Conservation (phyloP, 2,888 invertebrate genomes). For the Tineola bisselliella region DNA sequence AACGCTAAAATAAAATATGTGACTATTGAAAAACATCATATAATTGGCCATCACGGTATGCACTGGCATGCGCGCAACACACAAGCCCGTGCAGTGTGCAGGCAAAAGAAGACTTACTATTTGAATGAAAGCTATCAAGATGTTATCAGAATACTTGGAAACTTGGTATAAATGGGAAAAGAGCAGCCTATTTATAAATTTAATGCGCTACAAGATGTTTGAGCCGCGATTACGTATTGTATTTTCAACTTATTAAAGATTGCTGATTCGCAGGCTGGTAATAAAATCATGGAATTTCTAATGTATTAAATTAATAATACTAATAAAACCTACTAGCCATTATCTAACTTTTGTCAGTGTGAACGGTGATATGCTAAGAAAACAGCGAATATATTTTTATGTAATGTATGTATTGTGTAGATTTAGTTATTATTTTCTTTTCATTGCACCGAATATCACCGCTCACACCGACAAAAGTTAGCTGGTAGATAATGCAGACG, state of each 20-base stretch:
- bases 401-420: too few species aligned
- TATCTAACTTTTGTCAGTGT: too few species aligned
- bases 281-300: too few species aligned
- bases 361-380: too few species aligned
- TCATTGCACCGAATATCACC: too few species aligned
- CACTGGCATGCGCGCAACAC: not conserved
- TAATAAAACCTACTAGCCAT: too few species aligned
- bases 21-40: not conserved
- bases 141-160: conserved; percentile 24
- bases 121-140: conserved; percentile 29
- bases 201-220: conserved; percentile 16
- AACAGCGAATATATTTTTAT: too few species aligned
- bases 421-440: too few species aligned
- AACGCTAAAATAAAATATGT: too few species aligned
- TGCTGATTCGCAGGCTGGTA: not conserved
- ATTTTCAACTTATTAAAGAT: conserved; percentile 1
- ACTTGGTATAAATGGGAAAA: conserved; percentile 18
- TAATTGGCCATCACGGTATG: not conserved
- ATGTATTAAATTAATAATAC: too few species aligned
- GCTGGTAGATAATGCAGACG: too few species aligned
- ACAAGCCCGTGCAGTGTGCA: conserved; percentile 14
- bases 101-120: conserved; percentile 22
- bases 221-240: not conserved
- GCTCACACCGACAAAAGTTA: too few species aligned
- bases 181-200: conserved; percentile 22